Evolutionary conservation across 2,797 vertebrate species (phyloP).

Genomic region (Picus viridis): DNA sequence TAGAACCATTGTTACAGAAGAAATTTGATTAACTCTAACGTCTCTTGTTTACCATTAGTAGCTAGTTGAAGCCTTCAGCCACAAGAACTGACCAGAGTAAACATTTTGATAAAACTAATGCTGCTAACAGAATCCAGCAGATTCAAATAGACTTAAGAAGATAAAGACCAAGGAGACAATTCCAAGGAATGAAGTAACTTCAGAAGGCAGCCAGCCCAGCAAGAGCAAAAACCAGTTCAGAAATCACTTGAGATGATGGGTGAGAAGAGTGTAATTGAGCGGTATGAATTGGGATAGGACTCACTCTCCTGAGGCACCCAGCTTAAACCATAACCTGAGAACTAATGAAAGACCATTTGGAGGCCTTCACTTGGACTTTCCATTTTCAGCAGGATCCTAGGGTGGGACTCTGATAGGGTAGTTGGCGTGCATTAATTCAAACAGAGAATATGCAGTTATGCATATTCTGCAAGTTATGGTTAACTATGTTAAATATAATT

Average conservation of each 20-base stretch:
- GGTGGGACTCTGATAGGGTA: not conserved
- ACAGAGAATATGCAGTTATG: not conserved
- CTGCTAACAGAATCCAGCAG: not conserved
- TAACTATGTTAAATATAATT: not conserved
- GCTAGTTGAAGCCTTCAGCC: not conserved
- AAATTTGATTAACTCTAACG: not conserved
- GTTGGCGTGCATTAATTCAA: accelerated
- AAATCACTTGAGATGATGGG: not conserved
- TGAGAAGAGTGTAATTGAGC: accelerated
- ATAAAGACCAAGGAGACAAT: not conserved
- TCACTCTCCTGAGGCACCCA: not conserved
- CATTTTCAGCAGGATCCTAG: not conserved
- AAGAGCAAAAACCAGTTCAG: not conserved
- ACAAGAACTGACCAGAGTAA: not conserved
- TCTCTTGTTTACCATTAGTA: not conserved
- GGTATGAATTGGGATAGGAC: accelerated
- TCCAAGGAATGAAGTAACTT: not conserved
- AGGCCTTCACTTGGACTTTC: not conserved
- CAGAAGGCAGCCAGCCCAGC: not conserved
- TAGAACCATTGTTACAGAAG: not conserved
- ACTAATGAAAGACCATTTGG: not conserved
- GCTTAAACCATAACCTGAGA: not conserved
- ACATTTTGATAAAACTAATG: not conserved
- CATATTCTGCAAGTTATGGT: not conserved
- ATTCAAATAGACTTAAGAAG: not conserved